Evolutionary conservation across 1,140 invertebrate genomes (phyloP), one percentile per base, ranked within the genome.

Genomic region (Pseudomyrmex concolor): DNA sequence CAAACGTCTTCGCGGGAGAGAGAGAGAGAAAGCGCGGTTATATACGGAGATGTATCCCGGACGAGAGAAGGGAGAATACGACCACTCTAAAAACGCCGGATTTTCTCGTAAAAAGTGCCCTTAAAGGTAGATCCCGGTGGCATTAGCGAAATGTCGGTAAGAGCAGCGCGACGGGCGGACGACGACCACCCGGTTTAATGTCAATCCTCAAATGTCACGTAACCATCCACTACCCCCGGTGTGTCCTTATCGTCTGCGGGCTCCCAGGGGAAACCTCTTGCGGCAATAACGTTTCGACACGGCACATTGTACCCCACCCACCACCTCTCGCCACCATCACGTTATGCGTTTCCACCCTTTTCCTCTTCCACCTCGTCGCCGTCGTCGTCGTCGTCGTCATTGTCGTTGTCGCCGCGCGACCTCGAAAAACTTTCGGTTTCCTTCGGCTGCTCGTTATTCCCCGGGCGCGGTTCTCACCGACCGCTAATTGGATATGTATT

Each of bases 131-230:
- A 87, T 85, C 83, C 85, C 81, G 86, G 84, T 91, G 92, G 90
- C 91, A 93, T 93, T 93, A 93, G 90, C 89, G 88, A 93, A 93
- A 93, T 92, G 92, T 89, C 92, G 90, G 88, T 90, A 90, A 83
- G 77, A 83, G 83, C 70, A 64, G 76, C 57, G 70, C 50, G 50
- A 9, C 19, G 71, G 74, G 10, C 71, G 66, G 66, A 83, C 59
- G 51, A 85, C 83, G 64, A 43, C 72, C 78, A 63, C 67, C 48
- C 76, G 87, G 76, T 87, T 93, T 92, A 93, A 93, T 93, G 92
- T 92, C 92, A 92, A 92, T 91, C 89, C 90, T 91, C 91, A 92
- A 93, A 93, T 93, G 92, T 92, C 92, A 92, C 92, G 91, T 92
- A 92, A 92, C 90, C 89, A 81, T 88, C 89, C 86, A 71, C 78